Conservation (phyloP, 2,888 invertebrate genomes). For the Microctonus brassicae region DNA sequence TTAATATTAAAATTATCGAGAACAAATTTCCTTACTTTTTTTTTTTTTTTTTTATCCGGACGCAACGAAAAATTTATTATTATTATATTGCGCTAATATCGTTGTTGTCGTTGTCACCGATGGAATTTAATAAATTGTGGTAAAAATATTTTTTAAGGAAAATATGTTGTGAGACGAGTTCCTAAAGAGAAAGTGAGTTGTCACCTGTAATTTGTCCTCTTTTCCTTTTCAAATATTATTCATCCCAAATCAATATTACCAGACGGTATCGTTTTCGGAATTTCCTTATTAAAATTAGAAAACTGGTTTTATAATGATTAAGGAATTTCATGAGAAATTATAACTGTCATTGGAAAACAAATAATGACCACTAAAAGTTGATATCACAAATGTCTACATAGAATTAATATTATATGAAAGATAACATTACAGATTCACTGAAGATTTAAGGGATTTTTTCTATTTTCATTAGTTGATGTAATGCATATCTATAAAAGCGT, state of each 20-base stretch:
- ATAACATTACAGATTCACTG: too few relatives aligned
- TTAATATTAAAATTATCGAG: conserved; percentile 38
- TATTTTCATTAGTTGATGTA: too few relatives aligned
- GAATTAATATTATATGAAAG: too few relatives aligned
- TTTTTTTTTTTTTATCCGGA: conserved; percentile 22
- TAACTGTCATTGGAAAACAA: background rate
- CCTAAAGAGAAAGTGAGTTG: background rate
- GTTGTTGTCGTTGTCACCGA: background rate
- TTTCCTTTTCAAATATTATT: background rate
- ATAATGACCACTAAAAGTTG: too few relatives aligned
- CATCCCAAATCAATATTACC: too few relatives aligned
- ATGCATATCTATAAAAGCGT: background rate
- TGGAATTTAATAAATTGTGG: background rate
- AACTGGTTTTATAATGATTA: too few relatives aligned
- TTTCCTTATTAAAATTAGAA: background rate
- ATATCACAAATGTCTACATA: too few relatives aligned
- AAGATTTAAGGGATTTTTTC: too few relatives aligned
- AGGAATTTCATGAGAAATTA: background rate
- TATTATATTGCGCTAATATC: background rate
- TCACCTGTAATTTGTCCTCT: background rate
- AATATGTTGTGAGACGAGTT: background rate
- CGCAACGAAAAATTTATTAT: background rate
- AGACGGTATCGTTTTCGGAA: too few relatives aligned
- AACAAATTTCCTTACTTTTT: conserved; percentile 28
- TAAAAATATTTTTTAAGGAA: background rate